Evolutionary conservation across 2,888 invertebrate genomes (phyloP).

Genomic region (Alcis repandata): DNA sequence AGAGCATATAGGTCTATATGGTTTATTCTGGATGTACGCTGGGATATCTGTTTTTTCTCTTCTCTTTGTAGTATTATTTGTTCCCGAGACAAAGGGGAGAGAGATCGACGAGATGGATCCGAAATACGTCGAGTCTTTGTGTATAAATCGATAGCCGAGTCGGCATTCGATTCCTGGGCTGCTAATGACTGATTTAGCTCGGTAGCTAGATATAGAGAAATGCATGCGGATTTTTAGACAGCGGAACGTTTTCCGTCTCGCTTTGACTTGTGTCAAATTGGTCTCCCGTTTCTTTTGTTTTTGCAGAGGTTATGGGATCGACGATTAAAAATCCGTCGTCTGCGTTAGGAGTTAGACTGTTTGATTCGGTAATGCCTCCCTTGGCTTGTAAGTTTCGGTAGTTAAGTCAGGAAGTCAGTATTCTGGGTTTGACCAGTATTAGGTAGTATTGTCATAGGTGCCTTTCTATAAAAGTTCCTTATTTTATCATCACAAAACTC

Average conservation of each 20-base stretch:
- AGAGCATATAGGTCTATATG: conserved; percentile 90
- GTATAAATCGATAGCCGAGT: conserved; percentile 82
- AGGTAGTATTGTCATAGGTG: conserved; percentile 43
- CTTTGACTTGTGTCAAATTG: background rate
- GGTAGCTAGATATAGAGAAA: conserved; percentile 25
- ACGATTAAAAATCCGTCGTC: background rate
- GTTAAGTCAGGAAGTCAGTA: conserved; percentile 55
- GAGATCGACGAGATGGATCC: conserved; percentile 96
- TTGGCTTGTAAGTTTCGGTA: conserved; percentile 19
- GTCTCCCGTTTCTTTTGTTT: too few relatives aligned
- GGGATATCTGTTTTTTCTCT: conserved; percentile 92
- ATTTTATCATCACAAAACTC: conserved; percentile 50
- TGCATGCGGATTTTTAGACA: background rate
- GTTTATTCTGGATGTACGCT: conserved; percentile 95
- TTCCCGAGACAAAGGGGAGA: conserved; percentile 96
- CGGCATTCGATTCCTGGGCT: conserved; percentile 15
- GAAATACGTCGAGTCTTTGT: conserved; percentile 86
- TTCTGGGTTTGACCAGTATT: conserved; percentile 53
- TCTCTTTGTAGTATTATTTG: conserved; percentile 93
- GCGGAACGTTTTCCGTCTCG: background rate
- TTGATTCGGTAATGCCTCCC: conserved; percentile 14
- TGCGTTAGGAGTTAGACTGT: background rate
- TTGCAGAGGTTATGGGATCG: background rate
- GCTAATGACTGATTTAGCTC: conserved; percentile 38
- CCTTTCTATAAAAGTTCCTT: conserved; percentile 59